Percentiles rank a stretch among this genome's conserved stretches.
phyloP scores from a whole-genome alignment of 1,140 invertebrate species.

The Drosophila parvula region DNA sequence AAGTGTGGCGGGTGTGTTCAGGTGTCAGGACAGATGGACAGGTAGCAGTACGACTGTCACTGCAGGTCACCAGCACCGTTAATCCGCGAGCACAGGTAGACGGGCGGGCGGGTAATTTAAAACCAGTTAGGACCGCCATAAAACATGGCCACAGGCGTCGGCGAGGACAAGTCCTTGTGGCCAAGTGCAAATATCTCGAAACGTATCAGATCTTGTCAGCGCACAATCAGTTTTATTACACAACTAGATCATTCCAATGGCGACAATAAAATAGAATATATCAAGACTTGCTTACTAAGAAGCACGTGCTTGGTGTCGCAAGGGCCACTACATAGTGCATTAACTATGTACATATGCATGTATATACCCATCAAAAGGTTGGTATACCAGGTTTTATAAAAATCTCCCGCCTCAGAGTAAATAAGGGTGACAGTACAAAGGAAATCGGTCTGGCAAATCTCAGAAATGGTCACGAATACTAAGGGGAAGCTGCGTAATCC shows the following conservation, averaged over 20 bases:
- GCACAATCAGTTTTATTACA: background rate
- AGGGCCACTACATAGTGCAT: too few relatives aligned
- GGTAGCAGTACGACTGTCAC: slow-evolving; percentile 11
- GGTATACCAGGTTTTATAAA: too few relatives aligned
- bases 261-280: background rate
- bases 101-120: slow-evolving; percentile 49
- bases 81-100: slow-evolving; percentile 28
- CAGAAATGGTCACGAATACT: background rate
- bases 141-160: slow-evolving; percentile 1
- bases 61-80: slow-evolving; percentile 4
- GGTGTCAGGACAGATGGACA: slow-evolving; percentile 11
- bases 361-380: too few relatives aligned
- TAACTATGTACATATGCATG: too few relatives aligned
- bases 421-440: too few relatives aligned
- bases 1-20: slow-evolving; percentile 13
- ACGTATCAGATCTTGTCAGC: background rate
- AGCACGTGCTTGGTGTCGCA: too few relatives aligned
- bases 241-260: slow-evolving; percentile 1
- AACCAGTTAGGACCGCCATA: slow-evolving; percentile 50
- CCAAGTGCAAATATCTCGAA: background rate
- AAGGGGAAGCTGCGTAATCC: background rate
- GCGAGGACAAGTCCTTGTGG: background rate
- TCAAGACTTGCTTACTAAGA: too few relatives aligned
- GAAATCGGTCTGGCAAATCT: slow-evolving; percentile 3
- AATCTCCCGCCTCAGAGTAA: too few relatives aligned